phyloP scores from a whole-genome alignment of 2,797 vertebrate genomes.

The Gymnodraco acuticeps region DNA sequence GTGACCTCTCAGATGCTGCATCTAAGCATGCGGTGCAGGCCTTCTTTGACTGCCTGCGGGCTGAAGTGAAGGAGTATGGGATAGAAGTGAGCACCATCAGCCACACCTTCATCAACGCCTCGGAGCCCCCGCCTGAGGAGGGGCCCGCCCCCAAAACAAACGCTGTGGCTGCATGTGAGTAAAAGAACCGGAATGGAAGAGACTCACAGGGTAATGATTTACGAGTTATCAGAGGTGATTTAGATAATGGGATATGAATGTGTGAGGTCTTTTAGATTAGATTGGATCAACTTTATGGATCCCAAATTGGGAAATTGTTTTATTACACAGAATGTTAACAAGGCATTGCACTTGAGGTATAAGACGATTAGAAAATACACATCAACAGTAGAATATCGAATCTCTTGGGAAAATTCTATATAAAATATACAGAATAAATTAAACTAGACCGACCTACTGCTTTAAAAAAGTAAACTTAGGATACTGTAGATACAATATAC shows the following conservation, averaged over 20 bases:
- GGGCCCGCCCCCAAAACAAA: conserved; percentile 74
- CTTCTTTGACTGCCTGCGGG: conserved; percentile 96
- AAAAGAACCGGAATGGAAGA: not conserved
- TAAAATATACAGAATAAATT: too few relatives aligned
- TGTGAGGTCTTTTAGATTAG: not conserved
- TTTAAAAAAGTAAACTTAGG: too few relatives aligned
- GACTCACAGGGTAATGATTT: not conserved
- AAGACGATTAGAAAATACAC: too few relatives aligned
- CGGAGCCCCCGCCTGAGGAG: conserved; percentile 13
- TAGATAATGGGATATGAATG: not conserved
- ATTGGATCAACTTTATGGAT: too few relatives aligned
- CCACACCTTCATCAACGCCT: conserved; percentile 91
- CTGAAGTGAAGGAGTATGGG: conserved; percentile 94
- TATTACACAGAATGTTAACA: too few relatives aligned
- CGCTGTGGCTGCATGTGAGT: conserved; percentile 86
- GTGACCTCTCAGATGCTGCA: conserved; percentile 87
- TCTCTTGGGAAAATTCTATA: too few relatives aligned
- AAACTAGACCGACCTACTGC: too few relatives aligned
- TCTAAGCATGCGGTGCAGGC: conserved; percentile 95
- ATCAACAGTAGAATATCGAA: too few relatives aligned
- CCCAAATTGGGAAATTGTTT: too few relatives aligned
- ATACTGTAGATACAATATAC: too few relatives aligned
- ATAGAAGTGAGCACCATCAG: conserved; percentile 93
- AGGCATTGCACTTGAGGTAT: too few relatives aligned
- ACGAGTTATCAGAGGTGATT: not conserved